phyloP scores from a whole-genome alignment of 2,113 vertebrate species.

The Pedetes capensis region DNA sequence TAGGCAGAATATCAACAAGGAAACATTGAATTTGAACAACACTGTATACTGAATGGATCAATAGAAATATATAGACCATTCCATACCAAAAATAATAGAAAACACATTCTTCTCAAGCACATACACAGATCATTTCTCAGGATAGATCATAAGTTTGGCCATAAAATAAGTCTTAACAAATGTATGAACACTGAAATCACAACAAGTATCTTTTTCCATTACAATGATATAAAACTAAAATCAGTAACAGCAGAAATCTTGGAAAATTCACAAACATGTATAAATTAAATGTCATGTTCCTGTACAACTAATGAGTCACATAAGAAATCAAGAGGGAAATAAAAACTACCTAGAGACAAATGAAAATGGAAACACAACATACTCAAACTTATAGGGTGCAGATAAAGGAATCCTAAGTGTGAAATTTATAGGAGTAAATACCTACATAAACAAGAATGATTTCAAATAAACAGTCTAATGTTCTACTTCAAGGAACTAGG shows the following conservation, averaged over 20 bases:
- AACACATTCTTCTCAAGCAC: not conserved
- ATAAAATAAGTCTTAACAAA: not conserved
- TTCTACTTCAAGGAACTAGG: too few species aligned
- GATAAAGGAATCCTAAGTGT: not conserved
- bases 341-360: too few species aligned
- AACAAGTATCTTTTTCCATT: not conserved
- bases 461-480: not conserved
- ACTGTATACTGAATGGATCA: not conserved
- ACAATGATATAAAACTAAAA: not conserved
- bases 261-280: not conserved
- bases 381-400: not conserved
- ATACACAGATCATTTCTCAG: not conserved
- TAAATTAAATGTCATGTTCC: not conserved
- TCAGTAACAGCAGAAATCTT: too few species aligned
- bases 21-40: not conserved
- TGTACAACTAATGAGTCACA: not conserved
- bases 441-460: not conserved
- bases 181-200: too few species aligned
- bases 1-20: not conserved
- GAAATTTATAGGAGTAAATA: not conserved
- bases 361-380: too few species aligned
- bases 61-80: not conserved
- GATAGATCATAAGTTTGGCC: not conserved
- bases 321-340: not conserved
- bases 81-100: not conserved